Evolutionary conservation across 1,140 invertebrate species (phyloP).

Genomic region (Cryptotermes secundus): DNA sequence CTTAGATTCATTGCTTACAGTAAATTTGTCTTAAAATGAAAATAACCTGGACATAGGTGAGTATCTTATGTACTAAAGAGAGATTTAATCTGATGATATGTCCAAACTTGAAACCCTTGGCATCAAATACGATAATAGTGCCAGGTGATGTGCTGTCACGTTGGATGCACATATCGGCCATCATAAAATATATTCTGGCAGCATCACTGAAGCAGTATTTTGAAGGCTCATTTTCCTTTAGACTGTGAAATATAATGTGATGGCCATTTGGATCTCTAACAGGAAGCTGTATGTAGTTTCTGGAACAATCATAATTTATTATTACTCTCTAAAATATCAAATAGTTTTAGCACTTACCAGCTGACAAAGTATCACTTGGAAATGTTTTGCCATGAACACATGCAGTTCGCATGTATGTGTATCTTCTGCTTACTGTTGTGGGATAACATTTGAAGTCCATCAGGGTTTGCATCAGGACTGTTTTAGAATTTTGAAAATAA

Average conservation of each 20-base stretch:
- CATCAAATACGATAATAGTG: too few relatives aligned
- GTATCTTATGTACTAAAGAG: too few relatives aligned
- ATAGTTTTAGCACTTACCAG: not conserved
- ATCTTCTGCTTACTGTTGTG: too few relatives aligned
- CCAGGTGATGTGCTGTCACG: not conserved
- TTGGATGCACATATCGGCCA: not conserved
- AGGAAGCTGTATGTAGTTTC: not conserved
- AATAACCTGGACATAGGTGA: too few relatives aligned
- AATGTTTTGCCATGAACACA: not conserved
- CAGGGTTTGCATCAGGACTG: too few relatives aligned
- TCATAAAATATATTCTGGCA: not conserved
- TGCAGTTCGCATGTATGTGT: too few relatives aligned
- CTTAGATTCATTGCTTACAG: too few relatives aligned
- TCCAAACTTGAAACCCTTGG: too few relatives aligned
- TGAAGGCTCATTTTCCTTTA: not conserved
- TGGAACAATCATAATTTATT: not conserved
- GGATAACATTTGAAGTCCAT: too few relatives aligned
- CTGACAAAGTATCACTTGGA: not conserved
- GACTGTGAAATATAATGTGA: constrained; percentile 6
- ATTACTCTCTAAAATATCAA: not conserved
- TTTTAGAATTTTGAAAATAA: too few relatives aligned
- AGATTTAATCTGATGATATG: too few relatives aligned
- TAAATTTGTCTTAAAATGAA: too few relatives aligned
- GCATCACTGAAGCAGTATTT: not conserved
- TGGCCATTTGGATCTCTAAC: constrained; percentile 15